These are phyloP conservation scores for Parelbella ahira DNA, from an alignment of 2,888 invertebrate genomes.

Conservation along the genomic window DNA sequence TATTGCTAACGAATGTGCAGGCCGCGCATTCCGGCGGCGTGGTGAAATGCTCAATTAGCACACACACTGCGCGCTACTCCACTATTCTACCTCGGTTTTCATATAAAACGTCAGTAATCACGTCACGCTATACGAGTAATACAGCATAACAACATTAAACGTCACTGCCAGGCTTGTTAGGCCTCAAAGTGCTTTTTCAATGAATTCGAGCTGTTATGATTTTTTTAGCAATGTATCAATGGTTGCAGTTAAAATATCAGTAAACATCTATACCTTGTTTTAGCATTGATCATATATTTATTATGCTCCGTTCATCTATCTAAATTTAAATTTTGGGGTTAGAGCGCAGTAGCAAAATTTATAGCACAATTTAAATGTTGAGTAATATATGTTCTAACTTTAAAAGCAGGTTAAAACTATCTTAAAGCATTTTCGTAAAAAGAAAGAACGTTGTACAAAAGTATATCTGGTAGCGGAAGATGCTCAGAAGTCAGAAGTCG, in stretches of 20 bases:
- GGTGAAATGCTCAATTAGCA: slow-evolving; percentile 72
- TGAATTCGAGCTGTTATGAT: neutral
- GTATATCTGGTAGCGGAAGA: slow-evolving; percentile 64
- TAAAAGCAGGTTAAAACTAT: slow-evolving; percentile 11
- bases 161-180: slow-evolving; percentile 15
- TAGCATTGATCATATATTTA: no score
- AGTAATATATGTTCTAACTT: slow-evolving; percentile 4
- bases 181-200: slow-evolving; percentile 15
- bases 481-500: slow-evolving; percentile 72
- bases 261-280: neutral
- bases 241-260: neutral
- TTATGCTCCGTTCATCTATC: no score
- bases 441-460: slow-evolving; percentile 53
- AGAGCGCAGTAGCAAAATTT: no score
- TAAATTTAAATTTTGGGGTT: no score
- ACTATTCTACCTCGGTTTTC: slow-evolving; percentile 48
- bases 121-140: slow-evolving; percentile 37
- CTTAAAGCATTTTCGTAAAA: slow-evolving; percentile 37
- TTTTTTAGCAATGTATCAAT: neutral
- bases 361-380: no score
- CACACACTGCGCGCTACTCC: slow-evolving; percentile 45
- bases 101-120: slow-evolving; percentile 50
- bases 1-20: slow-evolving; percentile 77
- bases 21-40: slow-evolving; percentile 54
- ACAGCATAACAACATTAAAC: slow-evolving; percentile 27